These are phyloP conservation scores for Macroteleia sp. DNA, from an alignment of 2,888 invertebrate species.

Conservation along the genomic window DNA sequence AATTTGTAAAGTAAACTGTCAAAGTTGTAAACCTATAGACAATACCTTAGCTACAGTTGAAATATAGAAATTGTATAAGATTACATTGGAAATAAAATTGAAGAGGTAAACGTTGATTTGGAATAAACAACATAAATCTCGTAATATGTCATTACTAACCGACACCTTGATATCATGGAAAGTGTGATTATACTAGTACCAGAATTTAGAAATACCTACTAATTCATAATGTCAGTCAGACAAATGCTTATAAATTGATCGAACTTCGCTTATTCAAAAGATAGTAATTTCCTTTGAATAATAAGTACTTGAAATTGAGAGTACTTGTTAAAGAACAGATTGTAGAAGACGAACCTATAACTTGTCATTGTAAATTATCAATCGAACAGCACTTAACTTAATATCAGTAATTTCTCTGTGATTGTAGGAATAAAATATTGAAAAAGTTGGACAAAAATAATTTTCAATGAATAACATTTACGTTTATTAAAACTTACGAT, in stretches of 20 bases:
- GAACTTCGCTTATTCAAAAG: conserved; percentile 16
- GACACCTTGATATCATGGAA: neutral
- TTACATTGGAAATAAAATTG: no score
- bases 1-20: no score
- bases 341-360: conserved; percentile 5
- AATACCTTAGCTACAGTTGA: no score
- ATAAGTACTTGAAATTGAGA: conserved; percentile 21
- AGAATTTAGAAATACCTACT: neutral
- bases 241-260: conserved; percentile 8
- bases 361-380: conserved; percentile 30
- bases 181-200: neutral
- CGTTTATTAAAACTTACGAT: neutral
- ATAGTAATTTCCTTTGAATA: conserved; percentile 17
- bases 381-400: conserved; percentile 13
- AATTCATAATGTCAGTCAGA: neutral
- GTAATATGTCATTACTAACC: neutral
- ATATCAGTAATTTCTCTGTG: conserved; percentile 10
- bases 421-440: neutral
- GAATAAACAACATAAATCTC: no score
- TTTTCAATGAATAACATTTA: neutral
- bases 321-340: conserved; percentile 11
- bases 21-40: no score
- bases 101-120: no score
- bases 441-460: neutral
- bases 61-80: no score